Conservation (phyloP, 2,888 invertebrate genomes). For the Pterostichus madidus region DNA sequence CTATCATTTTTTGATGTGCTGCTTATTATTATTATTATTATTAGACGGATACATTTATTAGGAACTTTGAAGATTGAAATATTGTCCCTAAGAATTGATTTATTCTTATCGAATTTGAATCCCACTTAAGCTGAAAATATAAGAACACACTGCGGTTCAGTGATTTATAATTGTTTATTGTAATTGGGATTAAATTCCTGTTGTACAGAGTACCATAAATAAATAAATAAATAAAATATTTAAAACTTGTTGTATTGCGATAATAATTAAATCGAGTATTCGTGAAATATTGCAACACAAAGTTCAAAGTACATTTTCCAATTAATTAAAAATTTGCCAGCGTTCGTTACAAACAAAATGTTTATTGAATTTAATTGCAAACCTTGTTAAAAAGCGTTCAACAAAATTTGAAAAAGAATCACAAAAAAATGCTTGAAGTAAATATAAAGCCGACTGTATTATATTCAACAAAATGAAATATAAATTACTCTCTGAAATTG, state of each 20-base stretch:
- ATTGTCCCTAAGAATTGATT: no score
- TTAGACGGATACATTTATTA: no score
- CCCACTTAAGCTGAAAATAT: no score
- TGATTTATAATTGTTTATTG: no score
- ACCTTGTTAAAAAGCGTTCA: background rate
- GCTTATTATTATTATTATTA: no score
- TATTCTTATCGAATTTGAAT: no score
- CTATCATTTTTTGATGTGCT: no score
- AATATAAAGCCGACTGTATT: slow-evolving; percentile 13
- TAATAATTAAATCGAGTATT: background rate
- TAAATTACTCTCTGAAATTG: slow-evolving; percentile 34
- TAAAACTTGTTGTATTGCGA: background rate
- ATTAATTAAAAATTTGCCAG: slow-evolving; percentile 23
- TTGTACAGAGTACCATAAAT: no score
- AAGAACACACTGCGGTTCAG: no score
- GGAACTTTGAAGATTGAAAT: no score
- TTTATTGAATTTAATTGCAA: slow-evolving; percentile 27
- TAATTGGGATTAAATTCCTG: no score
- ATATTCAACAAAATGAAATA: slow-evolving; percentile 44
- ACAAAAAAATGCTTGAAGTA: slow-evolving; percentile 23
- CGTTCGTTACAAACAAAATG: slow-evolving; percentile 17
- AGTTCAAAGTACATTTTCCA: background rate
- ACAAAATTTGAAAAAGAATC: background rate
- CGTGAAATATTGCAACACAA: slow-evolving; percentile 2
- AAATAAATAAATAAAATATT: no score